Evolutionary conservation across 2,113 vertebrate genomes (phyloP), one percentile per base, ranked within the genome.

Genomic region (Tamias sibiricus): DNA sequence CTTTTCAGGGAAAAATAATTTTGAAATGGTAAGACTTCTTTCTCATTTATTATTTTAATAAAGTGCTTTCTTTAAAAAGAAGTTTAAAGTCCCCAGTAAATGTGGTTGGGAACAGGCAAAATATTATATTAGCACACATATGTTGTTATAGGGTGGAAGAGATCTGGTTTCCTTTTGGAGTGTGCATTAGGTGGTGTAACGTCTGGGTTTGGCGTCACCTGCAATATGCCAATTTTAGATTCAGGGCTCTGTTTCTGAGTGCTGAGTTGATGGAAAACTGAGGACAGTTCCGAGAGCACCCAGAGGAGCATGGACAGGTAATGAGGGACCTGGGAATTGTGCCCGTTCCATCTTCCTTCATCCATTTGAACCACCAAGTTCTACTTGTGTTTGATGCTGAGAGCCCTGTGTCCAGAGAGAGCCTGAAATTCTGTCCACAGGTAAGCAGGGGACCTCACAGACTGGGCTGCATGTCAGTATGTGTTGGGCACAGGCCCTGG

Each of bases 1-100:
- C 77, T 98, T 99, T 97, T 81, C 95, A 98, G 95, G 92, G 95
- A 97, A 95, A 97, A 89, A 77, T 96, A 62, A 74, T 98, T 97
- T 97, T 98, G 87, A 94, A 80, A 93, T 96, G 81, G 35, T 69
- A 95, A 97, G 96, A 68, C 85, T 94, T 97, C 64, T 80, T 96
- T 0, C 84, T 97, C 87, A 86, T 95, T 82, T 93, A 96, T 97
- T 97, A 98, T 97, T 72, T 91, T 95, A 91, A 68, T 96, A 93
- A 95, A 95, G 79, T 86, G 0, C 90, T 97, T 94, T 92, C 96
- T 95, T 97, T 94, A 91, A 96, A 90, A 97, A 98, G 96, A 95
- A 26, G 81, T 82, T 81, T 16, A n/a, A 95, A 72, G 86, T 86
- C 80, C 76, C 42, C 42, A 49, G 40, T 0, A 7, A 3, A 79